A percentile compares a stretch with the other conserved stretches of the same genome.
phyloP scores from a whole-genome alignment of 2,113 vertebrate species.

The Chaetura pelagica region DNA sequence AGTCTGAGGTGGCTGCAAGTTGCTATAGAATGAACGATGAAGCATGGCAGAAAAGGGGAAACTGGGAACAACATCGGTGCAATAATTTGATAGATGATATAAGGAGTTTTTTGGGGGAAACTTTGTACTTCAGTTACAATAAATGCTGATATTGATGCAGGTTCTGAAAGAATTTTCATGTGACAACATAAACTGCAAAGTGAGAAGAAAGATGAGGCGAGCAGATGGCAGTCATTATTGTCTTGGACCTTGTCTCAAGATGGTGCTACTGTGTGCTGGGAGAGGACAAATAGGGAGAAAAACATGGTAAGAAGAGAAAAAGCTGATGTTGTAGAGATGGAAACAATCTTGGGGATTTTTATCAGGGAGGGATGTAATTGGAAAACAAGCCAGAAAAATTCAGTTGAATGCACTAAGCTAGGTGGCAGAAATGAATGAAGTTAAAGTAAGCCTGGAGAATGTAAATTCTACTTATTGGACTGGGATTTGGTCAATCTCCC shows the following conservation, averaged over 20 bases:
- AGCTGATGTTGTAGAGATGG: not conserved
- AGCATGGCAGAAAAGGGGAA: not conserved
- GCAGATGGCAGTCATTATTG: not conserved
- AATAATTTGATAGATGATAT: not conserved
- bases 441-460: not conserved
- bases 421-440: not conserved
- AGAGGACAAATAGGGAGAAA: not conserved
- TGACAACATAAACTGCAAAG: not conserved
- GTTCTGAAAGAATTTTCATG: not conserved
- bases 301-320: not conserved
- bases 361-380: not conserved
- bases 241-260: not conserved
- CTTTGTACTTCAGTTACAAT: not conserved
- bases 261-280: not conserved
- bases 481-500: not conserved
- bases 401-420: not conserved
- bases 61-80: not conserved
- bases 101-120: not conserved
- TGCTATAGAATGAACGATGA: not conserved
- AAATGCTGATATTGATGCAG: not conserved
- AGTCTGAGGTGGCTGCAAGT: not conserved
- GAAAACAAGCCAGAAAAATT: not conserved
- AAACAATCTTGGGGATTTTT: not conserved
- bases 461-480: not conserved
- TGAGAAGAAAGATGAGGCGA: not conserved